Conservation (phyloP, 2,888 invertebrate genomes). For the Cantharis nigra region DNA sequence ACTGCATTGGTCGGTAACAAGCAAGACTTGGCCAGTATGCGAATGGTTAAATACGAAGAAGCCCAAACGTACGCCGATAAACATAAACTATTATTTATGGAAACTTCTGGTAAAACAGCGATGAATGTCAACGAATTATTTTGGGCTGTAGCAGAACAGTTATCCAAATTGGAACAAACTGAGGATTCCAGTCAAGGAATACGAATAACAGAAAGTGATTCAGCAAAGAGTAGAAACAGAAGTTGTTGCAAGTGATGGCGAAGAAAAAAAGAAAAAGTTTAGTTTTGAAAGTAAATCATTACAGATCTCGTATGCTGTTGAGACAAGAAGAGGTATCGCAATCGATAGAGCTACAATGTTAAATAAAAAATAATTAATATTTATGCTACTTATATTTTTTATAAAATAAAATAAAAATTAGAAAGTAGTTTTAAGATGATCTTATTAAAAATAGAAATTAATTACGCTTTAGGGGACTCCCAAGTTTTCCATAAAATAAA, state of each 20-base stretch:
- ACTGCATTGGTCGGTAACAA: constrained; percentile 99
- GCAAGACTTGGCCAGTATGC: constrained; percentile 94
- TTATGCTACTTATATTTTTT: no score
- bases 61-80: constrained; percentile 99
- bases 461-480: no score
- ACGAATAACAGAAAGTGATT: background rate
- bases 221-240: background rate
- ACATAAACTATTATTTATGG: constrained; percentile 99
- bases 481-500: no score
- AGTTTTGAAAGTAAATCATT: no score
- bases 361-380: no score
- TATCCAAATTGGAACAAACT: background rate
- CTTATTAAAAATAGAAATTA: no score
- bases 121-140: constrained; percentile 99
- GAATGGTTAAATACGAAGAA: constrained; percentile 94
- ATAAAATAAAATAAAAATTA: no score
- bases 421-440: no score
- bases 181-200: background rate
- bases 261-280: no score
- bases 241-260: background rate
- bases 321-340: no score
- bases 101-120: constrained; percentile 99
- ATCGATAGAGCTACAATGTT: no score
- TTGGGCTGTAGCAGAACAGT: constrained; percentile 79
- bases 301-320: no score